Evolutionary conservation across 2,888 invertebrate species (phyloP), one percentile per base, ranked within the genome.

Genomic region (Drosophila flavopinicola): DNA sequence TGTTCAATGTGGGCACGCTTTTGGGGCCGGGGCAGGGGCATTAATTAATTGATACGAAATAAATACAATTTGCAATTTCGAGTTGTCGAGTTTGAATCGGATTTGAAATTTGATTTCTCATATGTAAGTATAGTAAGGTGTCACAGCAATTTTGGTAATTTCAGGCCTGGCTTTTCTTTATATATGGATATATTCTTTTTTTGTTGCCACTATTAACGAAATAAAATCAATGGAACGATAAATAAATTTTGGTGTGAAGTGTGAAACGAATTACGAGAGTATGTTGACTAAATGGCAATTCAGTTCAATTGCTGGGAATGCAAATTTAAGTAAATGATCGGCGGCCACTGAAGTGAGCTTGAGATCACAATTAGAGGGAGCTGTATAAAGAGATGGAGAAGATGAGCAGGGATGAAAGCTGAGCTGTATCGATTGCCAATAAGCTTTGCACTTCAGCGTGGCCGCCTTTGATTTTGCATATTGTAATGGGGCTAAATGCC

Each of bases 71-170:
- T 77, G 56, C 58, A 64, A 59, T 73, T 77, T 48, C 15, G 58
- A 57, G 24, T 57, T 70, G 24, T 71, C 77, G 77, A 79, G 67
- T 86, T 79, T 20, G 29, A 54, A 58, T 65, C 72, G 30, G 44
- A 58, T 71, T 63, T 56, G 10, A 20, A 35, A 39, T 58, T 51
- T 41, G 25, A 53, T 53, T 61, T 70, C 71, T 75, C 35, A 57
- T 57, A 57, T 57, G 48, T 83, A 82, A 88, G 82, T 83, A 83
- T 83, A 83, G 88, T 88, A 83, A 83, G 85, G 85, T 88, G 82
- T 83, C 80, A 87, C 84, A 86, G 61, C 72, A 80, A 83, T 83
- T 83, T 75, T 79, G 24, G 32, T 48, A 58, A 63, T 65, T 64
- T 63, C 35, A 54, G 59, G 48, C 51, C 74, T 71, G 61, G 66